Conservation (phyloP, 2,888 invertebrate genomes). For the Flabesymbios commensalis region DNA sequence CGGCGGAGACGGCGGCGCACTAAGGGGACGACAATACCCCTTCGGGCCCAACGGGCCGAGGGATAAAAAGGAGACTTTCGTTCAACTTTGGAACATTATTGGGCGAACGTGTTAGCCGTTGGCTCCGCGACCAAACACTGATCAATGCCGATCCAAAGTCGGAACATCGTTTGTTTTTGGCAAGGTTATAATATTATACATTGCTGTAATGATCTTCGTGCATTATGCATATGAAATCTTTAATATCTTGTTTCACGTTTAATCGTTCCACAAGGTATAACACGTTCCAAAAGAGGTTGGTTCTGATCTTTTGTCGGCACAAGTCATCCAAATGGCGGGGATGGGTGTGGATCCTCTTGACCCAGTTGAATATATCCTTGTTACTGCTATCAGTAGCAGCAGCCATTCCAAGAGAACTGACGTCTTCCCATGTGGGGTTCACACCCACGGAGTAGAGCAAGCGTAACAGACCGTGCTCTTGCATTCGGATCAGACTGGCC, state of each 20-base stretch:
- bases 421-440: slow-evolving; percentile 25
- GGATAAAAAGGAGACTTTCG: too few relatives aligned
- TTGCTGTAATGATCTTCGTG: slow-evolving; percentile 34
- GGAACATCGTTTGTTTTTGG: too few relatives aligned
- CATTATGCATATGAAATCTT: slow-evolving; percentile 34
- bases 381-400: slow-evolving; percentile 12
- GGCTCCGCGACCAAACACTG: too few relatives aligned
- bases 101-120: too few relatives aligned
- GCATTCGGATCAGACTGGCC: slow-evolving; percentile 11
- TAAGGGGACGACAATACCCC: too few relatives aligned
- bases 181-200: neutral
- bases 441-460: slow-evolving; percentile 33
- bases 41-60: too few relatives aligned
- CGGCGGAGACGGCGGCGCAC: too few relatives aligned
- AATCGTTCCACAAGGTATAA: slow-evolving; percentile 24
- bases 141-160: too few relatives aligned
- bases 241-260: slow-evolving; percentile 17
- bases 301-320: slow-evolving; percentile 21
- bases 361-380: slow-evolving; percentile 23
- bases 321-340: slow-evolving; percentile 30
- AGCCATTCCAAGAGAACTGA: slow-evolving; percentile 16
- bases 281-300: slow-evolving; percentile 29
- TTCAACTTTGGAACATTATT: too few relatives aligned
- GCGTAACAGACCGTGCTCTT: slow-evolving; percentile 28
- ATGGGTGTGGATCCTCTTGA: slow-evolving; percentile 15